Evolutionary conservation across 2,113 vertebrate genomes (phyloP).

Genomic region (Poecilia latipinna): DNA sequence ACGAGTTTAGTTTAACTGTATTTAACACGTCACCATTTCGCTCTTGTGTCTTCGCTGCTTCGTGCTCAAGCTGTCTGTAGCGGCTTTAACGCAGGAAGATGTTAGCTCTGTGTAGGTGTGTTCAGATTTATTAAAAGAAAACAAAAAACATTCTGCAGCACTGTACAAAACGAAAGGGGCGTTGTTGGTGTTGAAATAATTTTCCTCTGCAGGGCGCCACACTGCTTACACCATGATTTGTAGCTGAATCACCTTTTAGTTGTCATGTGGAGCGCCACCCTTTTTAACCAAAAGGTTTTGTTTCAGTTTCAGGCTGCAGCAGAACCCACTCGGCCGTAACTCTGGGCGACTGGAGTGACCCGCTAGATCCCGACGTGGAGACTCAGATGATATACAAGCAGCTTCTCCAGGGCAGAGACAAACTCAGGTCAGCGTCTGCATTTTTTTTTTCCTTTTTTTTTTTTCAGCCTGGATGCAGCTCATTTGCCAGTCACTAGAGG

Average conservation of each 20-base stretch:
- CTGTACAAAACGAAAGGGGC: not conserved
- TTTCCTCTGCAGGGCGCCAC: not conserved
- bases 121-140: not conserved
- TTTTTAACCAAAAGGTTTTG: not conserved
- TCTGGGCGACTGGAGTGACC: conserved; percentile 90
- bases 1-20: not conserved
- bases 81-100: not conserved
- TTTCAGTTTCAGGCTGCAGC: conserved; percentile 87
- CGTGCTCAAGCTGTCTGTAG: not conserved
- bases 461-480: conserved; percentile 41
- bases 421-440: conserved; percentile 76
- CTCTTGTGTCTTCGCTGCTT: not conserved
- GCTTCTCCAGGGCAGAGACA: conserved; percentile 83
- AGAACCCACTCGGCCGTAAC: conserved; percentile 88
- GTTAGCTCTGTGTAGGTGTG: not conserved
- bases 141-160: not conserved
- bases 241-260: not conserved
- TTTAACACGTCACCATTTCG: not conserved
- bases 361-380: conserved; percentile 85
- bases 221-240: not conserved
- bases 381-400: conserved; percentile 88
- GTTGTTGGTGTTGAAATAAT: not conserved
- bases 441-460: too few relatives aligned
- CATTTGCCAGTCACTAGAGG: conserved; percentile 65
- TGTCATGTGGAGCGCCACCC: not conserved